phyloP scores from a whole-genome alignment of 2,888 invertebrate genomes.

The Aleiodes alternator region DNA sequence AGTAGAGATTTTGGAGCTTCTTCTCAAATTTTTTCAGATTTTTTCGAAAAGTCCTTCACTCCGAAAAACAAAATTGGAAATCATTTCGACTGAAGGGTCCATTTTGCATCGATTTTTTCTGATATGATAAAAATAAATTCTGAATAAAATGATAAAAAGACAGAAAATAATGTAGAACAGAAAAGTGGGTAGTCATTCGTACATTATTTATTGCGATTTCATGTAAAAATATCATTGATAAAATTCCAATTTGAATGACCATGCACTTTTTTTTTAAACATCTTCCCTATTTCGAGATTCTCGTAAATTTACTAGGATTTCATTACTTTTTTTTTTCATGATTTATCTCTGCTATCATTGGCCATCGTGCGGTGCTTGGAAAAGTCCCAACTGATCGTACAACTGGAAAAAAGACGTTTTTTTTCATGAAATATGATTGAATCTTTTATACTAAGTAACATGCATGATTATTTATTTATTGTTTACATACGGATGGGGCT shows the following conservation, averaged over 20 bases:
- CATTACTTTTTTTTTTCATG: background rate
- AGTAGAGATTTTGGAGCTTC: too few relatives aligned
- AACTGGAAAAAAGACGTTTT: conserved; percentile 37
- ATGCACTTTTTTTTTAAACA: background rate
- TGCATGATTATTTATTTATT: too few relatives aligned
- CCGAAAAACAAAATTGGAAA: too few relatives aligned
- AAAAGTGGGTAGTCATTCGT: conserved; percentile 7
- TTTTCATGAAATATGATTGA: too few relatives aligned
- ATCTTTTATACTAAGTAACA: too few relatives aligned
- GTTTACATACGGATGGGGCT: too few relatives aligned
- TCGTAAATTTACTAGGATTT: background rate
- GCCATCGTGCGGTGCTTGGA: conserved; percentile 26
- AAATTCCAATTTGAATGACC: conserved; percentile 8
- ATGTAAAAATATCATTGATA: conserved; percentile 2
- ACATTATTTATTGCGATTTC: conserved; percentile 24
- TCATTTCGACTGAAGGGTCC: too few relatives aligned
- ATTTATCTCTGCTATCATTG: too few relatives aligned
- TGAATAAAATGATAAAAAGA: background rate
- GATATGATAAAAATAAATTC: conserved; percentile 2
- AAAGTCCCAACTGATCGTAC: conserved; percentile 42
- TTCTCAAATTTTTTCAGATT: too few relatives aligned
- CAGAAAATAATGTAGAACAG: conserved; percentile 18
- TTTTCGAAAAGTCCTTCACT: too few relatives aligned
- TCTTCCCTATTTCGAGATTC: background rate
- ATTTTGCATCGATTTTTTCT: too few relatives aligned